Conservation (phyloP, 2,797 vertebrate species). For the Lacerta viridis region DNA sequence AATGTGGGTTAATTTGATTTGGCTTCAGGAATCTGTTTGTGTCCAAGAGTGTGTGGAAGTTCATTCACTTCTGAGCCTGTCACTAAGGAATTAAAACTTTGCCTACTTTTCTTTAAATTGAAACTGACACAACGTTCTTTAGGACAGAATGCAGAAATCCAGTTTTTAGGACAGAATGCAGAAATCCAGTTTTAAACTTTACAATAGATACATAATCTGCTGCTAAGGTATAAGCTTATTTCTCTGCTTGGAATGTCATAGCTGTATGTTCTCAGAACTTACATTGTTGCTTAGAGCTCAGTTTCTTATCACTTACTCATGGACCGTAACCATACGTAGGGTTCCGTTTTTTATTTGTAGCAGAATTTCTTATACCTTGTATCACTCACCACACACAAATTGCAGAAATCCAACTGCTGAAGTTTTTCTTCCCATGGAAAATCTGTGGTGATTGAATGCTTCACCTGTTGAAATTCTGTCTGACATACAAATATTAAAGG, state of each 20-base stretch:
- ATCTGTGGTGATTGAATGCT: background rate
- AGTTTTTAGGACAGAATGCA: conserved; percentile 12
- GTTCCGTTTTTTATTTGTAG: fast-evolving
- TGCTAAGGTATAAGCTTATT: background rate
- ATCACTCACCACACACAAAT: background rate
- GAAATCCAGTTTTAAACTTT: background rate
- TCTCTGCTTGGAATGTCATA: conserved; percentile 3
- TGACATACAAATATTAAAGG: background rate
- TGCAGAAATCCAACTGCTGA: conserved; percentile 16
- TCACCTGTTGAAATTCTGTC: background rate
- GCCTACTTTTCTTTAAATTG: conserved; percentile 2
- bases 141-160: conserved; percentile 13
- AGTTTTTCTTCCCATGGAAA: background rate
- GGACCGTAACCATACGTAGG: fast-evolving
- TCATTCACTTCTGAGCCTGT: background rate
- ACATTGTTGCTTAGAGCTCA: background rate
- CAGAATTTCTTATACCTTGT: background rate
- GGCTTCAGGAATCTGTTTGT: background rate
- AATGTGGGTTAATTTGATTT: conserved; percentile 20
- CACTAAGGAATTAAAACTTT: background rate
- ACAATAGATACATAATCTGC: background rate
- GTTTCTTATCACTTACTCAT: background rate
- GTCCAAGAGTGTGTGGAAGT: conserved; percentile 17
- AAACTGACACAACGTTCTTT: background rate
- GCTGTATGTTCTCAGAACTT: background rate